Percentiles rank a stretch among this genome's conserved stretches.
Evolutionary conservation across 2,113 vertebrate species (phyloP).

Genomic region (Pomatorhinus ruficollis): DNA sequence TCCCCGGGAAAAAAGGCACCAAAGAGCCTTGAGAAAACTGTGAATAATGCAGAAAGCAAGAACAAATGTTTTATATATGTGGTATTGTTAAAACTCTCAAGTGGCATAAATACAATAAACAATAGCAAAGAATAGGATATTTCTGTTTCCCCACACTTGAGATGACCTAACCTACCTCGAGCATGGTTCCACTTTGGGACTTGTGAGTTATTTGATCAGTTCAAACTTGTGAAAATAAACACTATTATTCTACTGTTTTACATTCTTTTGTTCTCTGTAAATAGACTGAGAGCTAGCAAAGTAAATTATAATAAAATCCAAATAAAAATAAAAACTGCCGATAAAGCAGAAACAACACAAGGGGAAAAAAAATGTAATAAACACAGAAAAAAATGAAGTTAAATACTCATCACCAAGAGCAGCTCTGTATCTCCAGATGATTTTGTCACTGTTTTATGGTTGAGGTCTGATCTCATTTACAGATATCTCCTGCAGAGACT

Average conservation of each 20-base stretch:
- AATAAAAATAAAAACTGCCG: neutral
- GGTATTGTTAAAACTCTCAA: constrained; percentile 52
- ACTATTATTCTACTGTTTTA: constrained; percentile 57
- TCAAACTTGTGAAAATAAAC: constrained; percentile 64
- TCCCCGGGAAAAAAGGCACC: neutral
- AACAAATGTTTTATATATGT: constrained; percentile 56
- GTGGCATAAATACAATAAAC: constrained; percentile 43
- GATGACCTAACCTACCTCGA: constrained; percentile 57
- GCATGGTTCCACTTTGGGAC: constrained; percentile 30
- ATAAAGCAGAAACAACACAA: constrained; percentile 35
- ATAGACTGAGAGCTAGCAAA: constrained; percentile 34
- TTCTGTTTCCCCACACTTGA: constrained; percentile 46
- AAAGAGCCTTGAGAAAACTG: constrained; percentile 32
- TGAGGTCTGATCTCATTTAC: constrained; percentile 49
- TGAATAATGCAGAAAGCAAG: constrained; percentile 38
- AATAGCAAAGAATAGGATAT: constrained; percentile 50
- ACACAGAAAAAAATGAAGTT: neutral
- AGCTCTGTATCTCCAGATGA: neutral
- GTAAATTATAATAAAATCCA: constrained; percentile 39
- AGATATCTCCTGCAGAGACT: neutral
- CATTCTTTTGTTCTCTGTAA: constrained; percentile 57
- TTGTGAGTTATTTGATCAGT: constrained; percentile 48
- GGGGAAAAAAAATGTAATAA: neutral
- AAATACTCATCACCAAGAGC: neutral
- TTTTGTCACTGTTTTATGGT: neutral